These are phyloP conservation scores for Lipophrys pholis DNA, from an alignment of 2,113 vertebrate genomes.

Conservation along the genomic window DNA sequence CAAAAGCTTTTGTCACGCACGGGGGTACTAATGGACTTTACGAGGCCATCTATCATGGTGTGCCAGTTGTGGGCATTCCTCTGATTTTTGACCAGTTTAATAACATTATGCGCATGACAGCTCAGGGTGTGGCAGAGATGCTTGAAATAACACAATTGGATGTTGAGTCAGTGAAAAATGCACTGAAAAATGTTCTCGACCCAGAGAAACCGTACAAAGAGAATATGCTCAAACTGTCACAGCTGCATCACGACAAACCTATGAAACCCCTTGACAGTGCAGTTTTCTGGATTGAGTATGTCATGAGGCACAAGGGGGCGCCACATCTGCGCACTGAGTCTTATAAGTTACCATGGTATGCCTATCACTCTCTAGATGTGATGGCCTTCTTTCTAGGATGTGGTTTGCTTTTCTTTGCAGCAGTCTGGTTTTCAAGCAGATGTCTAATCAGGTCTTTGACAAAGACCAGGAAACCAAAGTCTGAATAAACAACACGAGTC, in stretches of 20 bases:
- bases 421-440: conserved; percentile 33
- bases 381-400: conserved; percentile 31
- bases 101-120: conserved; percentile 69
- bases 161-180: conserved; percentile 54
- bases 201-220: conserved; percentile 63
- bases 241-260: conserved; percentile 73
- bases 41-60: conserved; percentile 70
- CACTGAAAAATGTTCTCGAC: conserved; percentile 64
- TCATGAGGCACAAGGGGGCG: conserved; percentile 76
- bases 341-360: conserved; percentile 66
- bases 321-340: conserved; percentile 70
- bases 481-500: conserved; percentile 32
- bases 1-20: conserved; percentile 69
- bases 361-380: conserved; percentile 65
- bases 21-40: conserved; percentile 76
- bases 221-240: conserved; percentile 76
- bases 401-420: background rate
- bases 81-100: conserved; percentile 76
- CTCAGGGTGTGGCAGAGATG: conserved; percentile 53
- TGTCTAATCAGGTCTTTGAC: conserved; percentile 21
- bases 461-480: conserved; percentile 28
- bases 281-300: conserved; percentile 76
- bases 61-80: conserved; percentile 74
- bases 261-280: conserved; percentile 70
- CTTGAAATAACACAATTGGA: conserved; percentile 61